Percentiles rank a stretch among this genome's conserved stretches.
Evolutionary conservation across 2,113 vertebrate genomes (phyloP).

Genomic region (Poeciliopsis retropinna): DNA sequence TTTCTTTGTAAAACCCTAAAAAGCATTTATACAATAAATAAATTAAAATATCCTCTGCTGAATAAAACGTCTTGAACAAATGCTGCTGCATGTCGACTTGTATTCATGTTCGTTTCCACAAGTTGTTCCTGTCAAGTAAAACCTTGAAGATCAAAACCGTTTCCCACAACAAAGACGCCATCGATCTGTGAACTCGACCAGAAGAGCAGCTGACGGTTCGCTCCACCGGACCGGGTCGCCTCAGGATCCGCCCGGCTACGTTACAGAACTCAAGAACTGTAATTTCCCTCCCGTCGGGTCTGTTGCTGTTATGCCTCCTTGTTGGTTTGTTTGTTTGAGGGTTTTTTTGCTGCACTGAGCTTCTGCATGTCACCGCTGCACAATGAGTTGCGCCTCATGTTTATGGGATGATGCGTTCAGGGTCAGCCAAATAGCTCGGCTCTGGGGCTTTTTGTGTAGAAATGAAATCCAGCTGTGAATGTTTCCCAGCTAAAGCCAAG

Average conservation of each 20-base stretch:
- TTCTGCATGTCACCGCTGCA: conserved; percentile 66
- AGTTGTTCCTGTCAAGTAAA: too few relatives aligned
- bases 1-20: too few relatives aligned
- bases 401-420: conserved; percentile 30
- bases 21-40: too few relatives aligned
- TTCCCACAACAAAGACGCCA: neutral
- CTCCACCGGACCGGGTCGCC: conserved; percentile 12
- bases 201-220: conserved; percentile 4
- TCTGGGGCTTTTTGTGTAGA: conserved; percentile 13
- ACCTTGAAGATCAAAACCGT: neutral
- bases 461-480: too few relatives aligned
- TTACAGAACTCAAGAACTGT: conserved; percentile 18
- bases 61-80: too few relatives aligned
- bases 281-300: conserved; percentile 51
- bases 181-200: conserved; percentile 10
- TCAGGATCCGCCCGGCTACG: conserved; percentile 11
- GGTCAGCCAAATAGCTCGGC: conserved; percentile 41
- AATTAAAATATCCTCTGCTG: too few relatives aligned
- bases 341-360: conserved; percentile 33
- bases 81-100: too few relatives aligned
- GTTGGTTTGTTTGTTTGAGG: conserved; percentile 49
- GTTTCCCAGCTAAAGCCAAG: conserved; percentile 43
- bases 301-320: conserved; percentile 25
- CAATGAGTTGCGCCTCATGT: conserved; percentile 43
- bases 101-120: too few relatives aligned